Evolutionary conservation across 2,888 invertebrate species (phyloP), one percentile per base, ranked within the genome.

Genomic region (Sinopyrophorus schimmeli): DNA sequence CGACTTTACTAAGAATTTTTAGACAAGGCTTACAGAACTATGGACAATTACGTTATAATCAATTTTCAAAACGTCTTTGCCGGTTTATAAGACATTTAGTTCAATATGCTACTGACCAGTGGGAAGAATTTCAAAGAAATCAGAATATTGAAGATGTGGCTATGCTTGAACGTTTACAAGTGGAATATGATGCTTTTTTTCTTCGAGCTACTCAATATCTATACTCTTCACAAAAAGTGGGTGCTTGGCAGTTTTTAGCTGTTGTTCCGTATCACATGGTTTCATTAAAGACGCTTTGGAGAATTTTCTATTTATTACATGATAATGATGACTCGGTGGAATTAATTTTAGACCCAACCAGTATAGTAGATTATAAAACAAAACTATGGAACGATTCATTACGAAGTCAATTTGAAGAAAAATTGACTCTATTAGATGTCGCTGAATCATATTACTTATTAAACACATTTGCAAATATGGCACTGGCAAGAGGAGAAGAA

Each of bases 181-280:
- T 82, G 4, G 89, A 90, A 69, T 84, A 85, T 64, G 87, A 90
- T 69, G 79, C 83, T 3, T 81, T 90, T 57, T 81, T 91, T 47
- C 67, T 86, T 18, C 77, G 84, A 39, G 82, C 87, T 1, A 83
- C 84, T 20, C 77, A 81, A 44, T 83, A 80, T 56, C 81, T 90
- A 46, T 85, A 87, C 64, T 79, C 81, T 1, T 84, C 86, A 0
- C 81, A 84, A 31, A 83, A 84, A 64, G 75, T 87, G 51, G 87
- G 87, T 5, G 84, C 87, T 1, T 88, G 89, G 86, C 89, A 91
- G 69, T 90, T 89, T 73, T 79, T 90, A 59, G 85, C 88, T 7
- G 83, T 85, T 11, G 76, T 89, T 58, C 89, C 90, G 0, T 87
- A 83, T 63, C 74, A 77, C 51, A 73, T 77, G 31, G 77, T 86